A percentile compares a stretch with the other conserved stretches of the same genome.
These are phyloP conservation scores for Acanthochromis polyacanthus DNA, from an alignment of 2,113 vertebrate genomes.

Conservation along the genomic window DNA sequence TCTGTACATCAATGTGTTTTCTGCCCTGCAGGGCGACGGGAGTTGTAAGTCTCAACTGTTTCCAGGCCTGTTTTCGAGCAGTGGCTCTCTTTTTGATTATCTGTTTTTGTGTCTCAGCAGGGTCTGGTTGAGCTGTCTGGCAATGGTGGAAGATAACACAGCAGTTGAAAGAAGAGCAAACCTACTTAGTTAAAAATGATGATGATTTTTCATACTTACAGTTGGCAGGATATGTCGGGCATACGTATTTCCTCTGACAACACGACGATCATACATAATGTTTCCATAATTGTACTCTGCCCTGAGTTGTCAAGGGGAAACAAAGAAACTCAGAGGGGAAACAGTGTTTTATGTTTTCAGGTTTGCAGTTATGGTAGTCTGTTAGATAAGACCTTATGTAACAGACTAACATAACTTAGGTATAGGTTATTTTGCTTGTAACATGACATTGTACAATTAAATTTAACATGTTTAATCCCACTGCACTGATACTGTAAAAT, in stretches of 20 bases:
- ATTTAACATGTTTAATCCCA: too few species aligned
- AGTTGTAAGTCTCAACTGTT: conserved; percentile 73
- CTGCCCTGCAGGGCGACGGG: conserved; percentile 87
- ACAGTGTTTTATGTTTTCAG: neutral
- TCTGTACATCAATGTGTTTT: conserved; percentile 90
- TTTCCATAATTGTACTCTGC: conserved; percentile 80
- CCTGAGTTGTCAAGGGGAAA: conserved; percentile 73
- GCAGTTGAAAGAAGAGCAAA: too few species aligned
- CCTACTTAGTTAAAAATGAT: too few species aligned
- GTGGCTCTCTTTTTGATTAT: conserved; percentile 72
- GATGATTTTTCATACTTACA: conserved; percentile 51
- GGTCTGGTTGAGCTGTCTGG: conserved; percentile 80
- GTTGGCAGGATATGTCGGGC: conserved; percentile 74
- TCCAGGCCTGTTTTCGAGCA: conserved; percentile 75
- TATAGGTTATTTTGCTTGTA: too few species aligned
- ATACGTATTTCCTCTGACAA: conserved; percentile 92
- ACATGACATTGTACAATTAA: too few species aligned
- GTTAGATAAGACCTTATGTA: too few species aligned
- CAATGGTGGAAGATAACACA: neutral
- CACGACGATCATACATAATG: conserved; percentile 92
- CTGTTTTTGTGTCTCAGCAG: conserved; percentile 81
- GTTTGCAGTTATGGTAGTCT: too few species aligned
- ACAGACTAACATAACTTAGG: too few species aligned
- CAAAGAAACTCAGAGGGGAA: neutral
- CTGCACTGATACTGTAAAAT: too few species aligned